These are phyloP conservation scores for Eleginops maclovinus DNA, from an alignment of 2,113 vertebrate species.

Conservation along the genomic window DNA sequence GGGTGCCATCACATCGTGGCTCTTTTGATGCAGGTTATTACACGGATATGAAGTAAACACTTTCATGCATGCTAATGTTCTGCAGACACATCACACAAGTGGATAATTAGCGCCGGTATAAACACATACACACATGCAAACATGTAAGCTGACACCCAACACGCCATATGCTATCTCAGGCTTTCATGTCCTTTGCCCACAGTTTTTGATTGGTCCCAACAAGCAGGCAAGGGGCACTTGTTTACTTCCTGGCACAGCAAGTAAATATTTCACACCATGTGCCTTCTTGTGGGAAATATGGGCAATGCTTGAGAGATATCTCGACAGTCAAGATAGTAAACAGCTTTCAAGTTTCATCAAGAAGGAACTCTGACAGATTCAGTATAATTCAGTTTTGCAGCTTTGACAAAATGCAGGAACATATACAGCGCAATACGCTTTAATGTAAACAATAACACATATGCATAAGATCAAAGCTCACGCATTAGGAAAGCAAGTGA, in stretches of 20 bases:
- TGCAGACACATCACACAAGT: neutral
- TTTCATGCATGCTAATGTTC: neutral
- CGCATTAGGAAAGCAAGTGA: neutral
- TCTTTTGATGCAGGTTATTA: constrained; percentile 47
- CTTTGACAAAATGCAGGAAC: constrained; percentile 7
- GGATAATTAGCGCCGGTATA: constrained; percentile 2
- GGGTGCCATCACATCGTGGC: neutral
- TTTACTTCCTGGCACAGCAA: constrained; percentile 73
- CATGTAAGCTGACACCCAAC: constrained; percentile 25
- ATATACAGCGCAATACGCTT: neutral
- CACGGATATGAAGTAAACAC: constrained; percentile 5
- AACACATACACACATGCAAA: constrained; percentile 17
- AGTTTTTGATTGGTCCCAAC: constrained; percentile 76
- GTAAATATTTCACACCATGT: constrained; percentile 80
- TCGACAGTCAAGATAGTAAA: constrained; percentile 63
- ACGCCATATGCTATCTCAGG: constrained; percentile 39
- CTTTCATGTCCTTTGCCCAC: constrained; percentile 76
- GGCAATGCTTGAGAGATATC: constrained; percentile 54
- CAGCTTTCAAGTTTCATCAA: constrained; percentile 48
- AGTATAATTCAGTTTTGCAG: constrained; percentile 4
- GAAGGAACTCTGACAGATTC: constrained; percentile 24
- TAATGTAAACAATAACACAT: constrained; percentile 1
- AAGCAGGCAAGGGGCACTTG: constrained; percentile 73
- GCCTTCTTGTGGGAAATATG: constrained; percentile 68
- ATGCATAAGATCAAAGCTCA: constrained; percentile 16